These are phyloP conservation scores for Slavum lentiscoides DNA, from an alignment of 2,888 invertebrate genomes.

Conservation along the genomic window DNA sequence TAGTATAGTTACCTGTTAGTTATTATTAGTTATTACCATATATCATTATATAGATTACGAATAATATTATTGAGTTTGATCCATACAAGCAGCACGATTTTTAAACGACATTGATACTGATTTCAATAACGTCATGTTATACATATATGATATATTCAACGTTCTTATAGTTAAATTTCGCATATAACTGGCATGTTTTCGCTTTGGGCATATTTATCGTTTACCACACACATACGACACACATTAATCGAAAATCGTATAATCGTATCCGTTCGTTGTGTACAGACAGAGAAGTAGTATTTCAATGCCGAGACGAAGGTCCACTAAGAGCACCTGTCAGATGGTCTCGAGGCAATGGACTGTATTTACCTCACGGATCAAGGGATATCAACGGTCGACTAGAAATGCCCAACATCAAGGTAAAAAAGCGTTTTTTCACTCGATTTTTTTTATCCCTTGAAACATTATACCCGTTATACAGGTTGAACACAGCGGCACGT, in stretches of 20 bases:
- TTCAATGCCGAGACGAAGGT: constrained; percentile 92
- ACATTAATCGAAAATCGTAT: background rate
- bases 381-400: constrained; percentile 76
- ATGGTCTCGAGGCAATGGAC: constrained; percentile 74
- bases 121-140: too few species aligned
- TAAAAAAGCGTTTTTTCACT: constrained; percentile 58
- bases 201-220: constrained; percentile 12
- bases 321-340: constrained; percentile 73
- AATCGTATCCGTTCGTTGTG: background rate
- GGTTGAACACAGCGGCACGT: constrained; percentile 76
- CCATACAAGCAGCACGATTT: too few species aligned
- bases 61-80: too few species aligned
- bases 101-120: too few species aligned
- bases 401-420: constrained; percentile 80
- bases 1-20: background rate
- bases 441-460: too few species aligned
- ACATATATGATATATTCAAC: too few species aligned
- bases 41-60: background rate
- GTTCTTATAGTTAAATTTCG: too few species aligned
- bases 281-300: constrained; percentile 86
- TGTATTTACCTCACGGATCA: constrained; percentile 77
- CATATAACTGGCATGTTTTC: background rate
- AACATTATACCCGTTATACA: constrained; percentile 58
- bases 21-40: background rate
- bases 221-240: background rate